Conservation (phyloP, 2,113 vertebrate genomes). For the Archocentrus centrarchus region DNA sequence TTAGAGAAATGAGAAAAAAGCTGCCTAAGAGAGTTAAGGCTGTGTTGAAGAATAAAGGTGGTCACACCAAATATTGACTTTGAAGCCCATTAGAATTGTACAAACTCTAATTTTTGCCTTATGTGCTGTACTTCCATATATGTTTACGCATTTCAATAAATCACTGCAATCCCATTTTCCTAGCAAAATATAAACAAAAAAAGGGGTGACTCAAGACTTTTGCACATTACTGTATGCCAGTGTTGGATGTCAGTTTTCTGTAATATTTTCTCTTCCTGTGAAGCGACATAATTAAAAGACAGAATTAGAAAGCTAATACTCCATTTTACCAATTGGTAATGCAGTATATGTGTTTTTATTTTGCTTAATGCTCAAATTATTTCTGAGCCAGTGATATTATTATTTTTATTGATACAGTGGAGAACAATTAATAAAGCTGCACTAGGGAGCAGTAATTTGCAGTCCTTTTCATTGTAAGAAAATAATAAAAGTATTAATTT, state of each 20-base stretch:
- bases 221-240: not conserved
- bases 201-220: not conserved
- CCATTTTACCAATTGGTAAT: not conserved
- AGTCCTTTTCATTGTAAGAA: slow-evolving; percentile 38
- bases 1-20: slow-evolving; percentile 1
- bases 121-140: not conserved
- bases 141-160: not conserved
- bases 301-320: not conserved
- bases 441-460: slow-evolving; percentile 49
- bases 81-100: not conserved
- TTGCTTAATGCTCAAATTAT: slow-evolving; percentile 29
- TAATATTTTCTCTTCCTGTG: not conserved
- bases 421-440: slow-evolving; percentile 46
- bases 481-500: slow-evolving; percentile 48
- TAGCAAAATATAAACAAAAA: not conserved
- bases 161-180: not conserved
- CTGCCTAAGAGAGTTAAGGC: not conserved
- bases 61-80: not conserved
- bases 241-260: not conserved
- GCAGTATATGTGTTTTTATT: not conserved
- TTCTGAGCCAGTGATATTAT: slow-evolving; percentile 19
- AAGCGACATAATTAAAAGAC: not conserved
- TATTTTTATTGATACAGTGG: slow-evolving; percentile 55
- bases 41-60: not conserved
- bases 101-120: not conserved